Evolutionary conservation across 2,888 invertebrate species (phyloP).

Genomic region (Amphipyra berbera): DNA sequence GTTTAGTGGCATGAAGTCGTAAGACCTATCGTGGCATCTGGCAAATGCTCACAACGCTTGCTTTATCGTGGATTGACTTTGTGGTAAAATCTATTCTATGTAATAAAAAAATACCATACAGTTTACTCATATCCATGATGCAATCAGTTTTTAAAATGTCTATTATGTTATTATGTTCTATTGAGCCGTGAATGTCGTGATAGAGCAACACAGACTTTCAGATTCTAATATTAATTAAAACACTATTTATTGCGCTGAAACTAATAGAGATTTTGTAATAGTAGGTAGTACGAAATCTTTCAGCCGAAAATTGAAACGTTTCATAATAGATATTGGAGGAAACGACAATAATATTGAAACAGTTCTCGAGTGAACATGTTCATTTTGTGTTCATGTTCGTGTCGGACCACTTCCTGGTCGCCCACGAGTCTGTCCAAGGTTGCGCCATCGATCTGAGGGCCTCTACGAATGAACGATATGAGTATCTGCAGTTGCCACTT

Average conservation of each 20-base stretch:
- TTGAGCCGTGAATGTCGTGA: background rate
- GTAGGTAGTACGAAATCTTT: background rate
- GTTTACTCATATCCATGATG: no score
- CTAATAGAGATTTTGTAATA: background rate
- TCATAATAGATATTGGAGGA: conserved; percentile 15
- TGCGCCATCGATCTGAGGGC: conserved; percentile 76
- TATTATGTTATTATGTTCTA: background rate
- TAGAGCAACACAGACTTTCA: background rate
- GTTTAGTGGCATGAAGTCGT: no score
- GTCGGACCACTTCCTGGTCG: conserved; percentile 66
- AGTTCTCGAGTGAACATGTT: conserved; percentile 33
- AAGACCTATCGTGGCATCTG: no score
- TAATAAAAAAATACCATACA: no score
- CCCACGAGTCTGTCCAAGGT: conserved; percentile 75
- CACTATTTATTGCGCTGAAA: background rate
- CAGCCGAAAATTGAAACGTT: conserved; percentile 8
- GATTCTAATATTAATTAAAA: conserved; percentile 1
- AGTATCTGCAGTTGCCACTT: conserved; percentile 1
- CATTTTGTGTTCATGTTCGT: conserved; percentile 47
- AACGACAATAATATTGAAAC: conserved; percentile 24
- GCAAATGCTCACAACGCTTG: no score
- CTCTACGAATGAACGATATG: conserved; percentile 30
- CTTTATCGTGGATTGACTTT: no score
- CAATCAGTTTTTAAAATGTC: background rate
- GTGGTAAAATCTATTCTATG: no score